Percentiles rank a stretch among this genome's conserved stretches.
Conservation (phyloP, 2,113 vertebrate genomes). For the Shinisaurus crocodilurus region DNA sequence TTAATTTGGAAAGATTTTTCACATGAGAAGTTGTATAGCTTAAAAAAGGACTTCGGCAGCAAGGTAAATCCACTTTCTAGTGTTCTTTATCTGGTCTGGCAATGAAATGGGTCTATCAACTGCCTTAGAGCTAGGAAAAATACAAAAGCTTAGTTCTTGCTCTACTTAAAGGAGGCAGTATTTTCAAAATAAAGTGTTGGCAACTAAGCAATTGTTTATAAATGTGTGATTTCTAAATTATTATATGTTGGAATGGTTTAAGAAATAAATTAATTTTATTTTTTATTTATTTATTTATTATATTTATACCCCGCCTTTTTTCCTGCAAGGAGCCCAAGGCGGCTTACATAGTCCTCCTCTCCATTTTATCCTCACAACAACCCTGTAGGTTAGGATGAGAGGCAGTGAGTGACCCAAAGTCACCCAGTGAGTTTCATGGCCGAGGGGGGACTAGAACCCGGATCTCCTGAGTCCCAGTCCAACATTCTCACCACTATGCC, state of each 20-base stretch:
- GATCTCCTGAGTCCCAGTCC: too few relatives aligned
- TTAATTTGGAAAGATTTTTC: neutral
- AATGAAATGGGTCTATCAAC: neutral
- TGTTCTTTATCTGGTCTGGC: neutral
- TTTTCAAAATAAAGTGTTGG: neutral
- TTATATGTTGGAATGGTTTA: neutral
- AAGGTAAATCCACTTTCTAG: neutral
- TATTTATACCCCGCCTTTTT: too few relatives aligned
- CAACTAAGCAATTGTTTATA: neutral
- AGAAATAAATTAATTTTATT: neutral
- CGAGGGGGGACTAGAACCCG: too few relatives aligned
- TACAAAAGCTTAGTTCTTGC: neutral
- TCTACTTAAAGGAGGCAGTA: neutral
- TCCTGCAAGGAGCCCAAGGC: too few relatives aligned
- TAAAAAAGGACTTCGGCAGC: neutral
- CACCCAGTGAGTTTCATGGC: too few relatives aligned
- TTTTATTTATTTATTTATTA: too few relatives aligned
- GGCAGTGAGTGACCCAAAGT: too few relatives aligned
- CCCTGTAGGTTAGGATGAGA: too few relatives aligned
- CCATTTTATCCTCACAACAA: too few relatives aligned
- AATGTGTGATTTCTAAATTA: neutral
- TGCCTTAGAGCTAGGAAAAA: neutral
- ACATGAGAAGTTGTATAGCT: neutral
- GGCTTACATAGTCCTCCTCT: too few relatives aligned
- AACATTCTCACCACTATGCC: too few relatives aligned